A percentile compares a stretch with the other conserved stretches of the same genome.
These are phyloP conservation scores for Turritopsis dohrnii DNA, from an alignment of 30 jellyfish, hydroid and myxozoan species.

Conservation along the genomic window DNA sequence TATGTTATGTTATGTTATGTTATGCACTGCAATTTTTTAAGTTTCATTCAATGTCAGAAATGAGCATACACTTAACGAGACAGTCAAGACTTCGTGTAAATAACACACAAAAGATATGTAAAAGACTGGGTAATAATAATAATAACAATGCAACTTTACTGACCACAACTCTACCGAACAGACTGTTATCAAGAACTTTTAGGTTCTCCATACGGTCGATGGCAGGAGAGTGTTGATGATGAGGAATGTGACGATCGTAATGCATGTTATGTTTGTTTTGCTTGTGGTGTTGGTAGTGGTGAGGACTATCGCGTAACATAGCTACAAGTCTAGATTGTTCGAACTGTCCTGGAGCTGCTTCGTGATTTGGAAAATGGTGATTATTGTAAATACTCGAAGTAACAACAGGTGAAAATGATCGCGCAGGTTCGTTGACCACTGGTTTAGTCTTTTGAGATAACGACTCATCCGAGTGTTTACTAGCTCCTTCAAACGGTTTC, in stretches of 20 bases:
- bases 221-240: background rate
- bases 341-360: slow-evolving; percentile 8
- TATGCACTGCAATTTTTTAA: too few relatives aligned
- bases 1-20: too few relatives aligned
- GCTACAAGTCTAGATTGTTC: slow-evolving; percentile 18
- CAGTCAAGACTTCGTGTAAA: too few relatives aligned
- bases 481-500: slow-evolving; percentile 19
- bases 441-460: background rate
- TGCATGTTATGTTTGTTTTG: background rate
- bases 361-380: slow-evolving; percentile 1
- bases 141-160: background rate
- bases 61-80: too few relatives aligned
- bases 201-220: slow-evolving; percentile 18
- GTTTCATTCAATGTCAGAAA: too few relatives aligned
- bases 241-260: background rate
- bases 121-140: background rate
- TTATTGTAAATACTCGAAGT: slow-evolving; percentile 5
- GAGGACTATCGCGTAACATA: background rate
- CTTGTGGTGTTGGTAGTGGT: slow-evolving; percentile 4
- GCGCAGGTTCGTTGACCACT: background rate
- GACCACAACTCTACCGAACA: slow-evolving; percentile 56
- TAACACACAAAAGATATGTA: background rate
- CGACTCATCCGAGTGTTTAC: slow-evolving; percentile 2
- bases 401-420: background rate
- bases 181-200: slow-evolving; percentile 41